phyloP scores from a whole-genome alignment of 2,888 invertebrate species.

The Priocnemis perturbator region DNA sequence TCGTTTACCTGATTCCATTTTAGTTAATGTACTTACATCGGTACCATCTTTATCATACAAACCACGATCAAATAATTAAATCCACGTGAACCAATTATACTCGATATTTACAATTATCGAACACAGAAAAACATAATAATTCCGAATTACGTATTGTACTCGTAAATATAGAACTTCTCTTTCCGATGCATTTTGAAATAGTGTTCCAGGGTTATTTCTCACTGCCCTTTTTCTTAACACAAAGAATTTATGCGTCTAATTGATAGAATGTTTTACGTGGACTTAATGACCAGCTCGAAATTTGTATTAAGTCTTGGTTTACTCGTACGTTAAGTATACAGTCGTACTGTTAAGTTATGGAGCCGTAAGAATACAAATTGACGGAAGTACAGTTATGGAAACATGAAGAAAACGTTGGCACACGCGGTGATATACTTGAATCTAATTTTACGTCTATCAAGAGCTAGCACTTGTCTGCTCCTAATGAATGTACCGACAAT shows the following conservation, averaged over 20 bases:
- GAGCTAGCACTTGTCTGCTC: no score
- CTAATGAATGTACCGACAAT: no score
- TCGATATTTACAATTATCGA: neutral
- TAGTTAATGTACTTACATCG: no score
- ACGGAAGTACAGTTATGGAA: neutral
- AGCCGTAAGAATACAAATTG: neutral
- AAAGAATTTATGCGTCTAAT: constrained; percentile 14
- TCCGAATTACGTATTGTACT: constrained; percentile 39
- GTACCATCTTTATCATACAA: no score
- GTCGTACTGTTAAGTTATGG: neutral
- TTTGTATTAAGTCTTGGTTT: neutral
- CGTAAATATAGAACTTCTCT: neutral
- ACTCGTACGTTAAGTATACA: neutral
- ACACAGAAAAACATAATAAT: constrained; percentile 25
- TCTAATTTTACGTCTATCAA: no score
- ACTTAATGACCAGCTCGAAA: constrained; percentile 14
- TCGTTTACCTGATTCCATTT: no score
- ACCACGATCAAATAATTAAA: no score
- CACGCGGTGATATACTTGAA: no score
- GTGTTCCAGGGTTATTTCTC: constrained; percentile 49
- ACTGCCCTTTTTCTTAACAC: constrained; percentile 48
- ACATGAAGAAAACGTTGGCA: neutral
- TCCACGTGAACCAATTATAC: constrained; percentile 10
- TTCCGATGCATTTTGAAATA: constrained; percentile 25
- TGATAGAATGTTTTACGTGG: constrained; percentile 23